Evolutionary conservation across 2,888 invertebrate species (phyloP), one percentile per base, ranked within the genome.

Genomic region (Dynastes hyllus): DNA sequence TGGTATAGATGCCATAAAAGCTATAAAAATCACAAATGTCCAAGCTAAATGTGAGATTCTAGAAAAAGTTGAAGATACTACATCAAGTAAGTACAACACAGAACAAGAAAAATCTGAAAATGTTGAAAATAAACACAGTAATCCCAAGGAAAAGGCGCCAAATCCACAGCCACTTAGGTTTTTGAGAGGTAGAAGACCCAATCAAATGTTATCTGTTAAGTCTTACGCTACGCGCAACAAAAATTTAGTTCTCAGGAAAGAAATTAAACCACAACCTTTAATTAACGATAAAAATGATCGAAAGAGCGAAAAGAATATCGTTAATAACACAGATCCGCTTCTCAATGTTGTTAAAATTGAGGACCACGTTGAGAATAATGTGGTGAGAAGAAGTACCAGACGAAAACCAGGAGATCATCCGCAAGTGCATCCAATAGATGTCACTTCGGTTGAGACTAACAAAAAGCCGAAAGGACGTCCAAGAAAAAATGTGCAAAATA

Each of bases 221-320:
- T 75, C 73, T 40, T 75, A 75, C 27, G 73, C 73, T 1, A 75
- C 73, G 5, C 29, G 73, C n/a, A 75, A 75, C 27, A 75, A 75
- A 61, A 75, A 75, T 75, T 75, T 75, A 61, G 73, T 75, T 9
- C 61, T 75, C 5, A 55, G 71, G 37, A 71, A 71, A 37, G 71
- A 71, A 53, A 71, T n/a, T 6, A 71, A 71, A 71, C 71, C 71
- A 5, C 40, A 13, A 11, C 37, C 37, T 32, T 13, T n/a, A 55
- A 37, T 37, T 29, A 22, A 58, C 3, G 73, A 40, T n/a, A 53
- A 70, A 16, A 75, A 27, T 40, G 45, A 75, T 11, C 32, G 1
- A 22, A 22, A 45, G 9, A 22, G 16, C 22, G 27, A 55, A 37
- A 55, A 71, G 29, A 27, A 63, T 27, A 11, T 73, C 1, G 13